phyloP scores from a whole-genome alignment of 2,888 invertebrate species.

The Notocelia uddmanniana region DNA sequence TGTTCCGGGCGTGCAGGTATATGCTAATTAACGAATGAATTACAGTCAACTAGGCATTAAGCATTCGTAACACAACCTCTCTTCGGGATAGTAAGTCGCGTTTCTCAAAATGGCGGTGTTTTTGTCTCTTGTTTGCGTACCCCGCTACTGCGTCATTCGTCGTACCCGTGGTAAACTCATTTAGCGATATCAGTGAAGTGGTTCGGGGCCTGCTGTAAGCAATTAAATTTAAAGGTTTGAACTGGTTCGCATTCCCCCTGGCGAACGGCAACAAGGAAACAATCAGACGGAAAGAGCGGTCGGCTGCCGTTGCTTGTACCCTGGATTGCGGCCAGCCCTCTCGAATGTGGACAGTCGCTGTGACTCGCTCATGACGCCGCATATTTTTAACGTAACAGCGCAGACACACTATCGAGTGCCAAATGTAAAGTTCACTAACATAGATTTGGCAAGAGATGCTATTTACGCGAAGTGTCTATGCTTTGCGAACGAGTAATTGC shows the following conservation, averaged over 20 bases:
- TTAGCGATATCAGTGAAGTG: slow-evolving; percentile 48
- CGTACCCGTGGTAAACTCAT: slow-evolving; percentile 54
- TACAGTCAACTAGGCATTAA: slow-evolving; percentile 47
- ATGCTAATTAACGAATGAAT: slow-evolving; percentile 48
- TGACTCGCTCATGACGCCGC: slow-evolving; percentile 83
- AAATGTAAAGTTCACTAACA: slow-evolving; percentile 85
- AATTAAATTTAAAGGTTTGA: slow-evolving; percentile 2
- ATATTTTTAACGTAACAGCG: slow-evolving; percentile 84
- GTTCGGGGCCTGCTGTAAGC: background rate
- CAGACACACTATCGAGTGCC: slow-evolving; percentile 79
- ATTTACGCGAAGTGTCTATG: slow-evolving; percentile 76
- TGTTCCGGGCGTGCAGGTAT: slow-evolving; percentile 37
- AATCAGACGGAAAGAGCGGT: slow-evolving; percentile 20
- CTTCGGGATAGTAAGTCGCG: slow-evolving; percentile 45
- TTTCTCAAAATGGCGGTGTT: slow-evolving; percentile 59
- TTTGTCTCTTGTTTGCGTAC: slow-evolving; percentile 60
- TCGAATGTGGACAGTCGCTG: slow-evolving; percentile 67
- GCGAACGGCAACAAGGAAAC: slow-evolving; percentile 7
- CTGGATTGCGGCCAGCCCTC: slow-evolving; percentile 77
- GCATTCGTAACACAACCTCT: slow-evolving; percentile 44
- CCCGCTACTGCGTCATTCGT: slow-evolving; percentile 61
- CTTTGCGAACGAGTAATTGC: slow-evolving; percentile 59
- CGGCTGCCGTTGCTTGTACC: slow-evolving; percentile 52
- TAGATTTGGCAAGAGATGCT: slow-evolving; percentile 81
- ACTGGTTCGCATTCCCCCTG: slow-evolving; percentile 50